phyloP scores from a whole-genome alignment of 2,888 invertebrate species.

The Pharmacophagus antenor region DNA sequence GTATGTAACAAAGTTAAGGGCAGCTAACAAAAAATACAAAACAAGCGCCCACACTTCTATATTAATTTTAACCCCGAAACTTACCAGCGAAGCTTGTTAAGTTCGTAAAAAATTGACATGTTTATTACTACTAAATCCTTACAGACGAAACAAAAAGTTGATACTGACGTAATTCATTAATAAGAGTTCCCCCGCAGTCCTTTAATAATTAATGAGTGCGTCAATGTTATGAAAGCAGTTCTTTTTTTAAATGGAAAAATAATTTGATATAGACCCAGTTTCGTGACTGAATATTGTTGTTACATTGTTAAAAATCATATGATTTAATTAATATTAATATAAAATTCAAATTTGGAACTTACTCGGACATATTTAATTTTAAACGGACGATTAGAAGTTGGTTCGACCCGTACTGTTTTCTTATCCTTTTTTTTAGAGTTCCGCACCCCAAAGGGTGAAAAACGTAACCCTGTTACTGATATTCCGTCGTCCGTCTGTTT shows the following conservation, averaged over 20 bases:
- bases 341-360: too few relatives aligned
- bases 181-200: background rate
- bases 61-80: constrained; percentile 1
- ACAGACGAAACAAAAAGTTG: constrained; percentile 6
- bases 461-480: too few relatives aligned
- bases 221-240: background rate
- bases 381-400: too few relatives aligned
- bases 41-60: background rate
- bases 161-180: constrained; percentile 15
- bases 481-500: too few relatives aligned
- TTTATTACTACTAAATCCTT: constrained; percentile 5
- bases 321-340: too few relatives aligned
- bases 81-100: background rate
- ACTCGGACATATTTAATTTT: too few relatives aligned
- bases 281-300: background rate
- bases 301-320: too few relatives aligned
- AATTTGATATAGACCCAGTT: background rate
- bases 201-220: background rate
- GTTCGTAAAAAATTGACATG: constrained; percentile 8
- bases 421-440: too few relatives aligned
- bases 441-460: too few relatives aligned
- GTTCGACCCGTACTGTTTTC: too few relatives aligned
- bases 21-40: constrained; percentile 6
- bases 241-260: background rate
- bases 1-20: constrained; percentile 11